Evolutionary conservation across 2,113 vertebrate genomes (phyloP), one percentile per base, ranked within the genome.

Genomic region (Mustelus asterias): DNA sequence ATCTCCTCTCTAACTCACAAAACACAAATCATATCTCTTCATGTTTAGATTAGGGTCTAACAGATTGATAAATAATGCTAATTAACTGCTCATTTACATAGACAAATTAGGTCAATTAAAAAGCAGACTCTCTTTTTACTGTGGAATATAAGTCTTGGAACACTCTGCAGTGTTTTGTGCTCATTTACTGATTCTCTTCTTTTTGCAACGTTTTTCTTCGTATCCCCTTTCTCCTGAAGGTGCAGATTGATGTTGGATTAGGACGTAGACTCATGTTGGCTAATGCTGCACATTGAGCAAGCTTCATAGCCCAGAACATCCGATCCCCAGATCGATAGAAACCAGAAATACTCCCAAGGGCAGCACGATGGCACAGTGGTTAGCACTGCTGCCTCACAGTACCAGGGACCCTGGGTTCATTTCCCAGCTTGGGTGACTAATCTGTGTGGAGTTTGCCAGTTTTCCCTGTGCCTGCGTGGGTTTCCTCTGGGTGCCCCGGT

Each of bases 71-170:
- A 65, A 93, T 67, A 93, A 93, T 37, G 60, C n/a, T 65, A 65
- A 93, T 93, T 93, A 93, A 37, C 60, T 37, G 7, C n/a, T 65
- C 89, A 93, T 65, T 67, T 37, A 37, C 60, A 60, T 93, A 63
- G 60, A 65, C 89, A 65, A 93, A 93, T 93, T 22, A 63, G 89
- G n/a, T 65, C 33, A 93, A 63, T 67, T 93, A 93, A 63, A 37
- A 63, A 63, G 60, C 89, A 65, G 89, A 65, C 60, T 65, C 16
- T 18, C 16, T 58, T 33, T 92, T n/a, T 37, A 10, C 33, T 92
- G 37, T 41, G 41, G 80, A 83, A 41, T 41, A 41, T 83, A 41
- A 18, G 11, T 80, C n/a, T 18, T 37, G 4, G 0, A 83, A 20
- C 37, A 83, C 1, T 44, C 80, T 41, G 37, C 14, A 16, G 78